Base-by-base conservation (phyloP, 2,113 vertebrate genomes). In the Bombycilla garrulus region DNA sequence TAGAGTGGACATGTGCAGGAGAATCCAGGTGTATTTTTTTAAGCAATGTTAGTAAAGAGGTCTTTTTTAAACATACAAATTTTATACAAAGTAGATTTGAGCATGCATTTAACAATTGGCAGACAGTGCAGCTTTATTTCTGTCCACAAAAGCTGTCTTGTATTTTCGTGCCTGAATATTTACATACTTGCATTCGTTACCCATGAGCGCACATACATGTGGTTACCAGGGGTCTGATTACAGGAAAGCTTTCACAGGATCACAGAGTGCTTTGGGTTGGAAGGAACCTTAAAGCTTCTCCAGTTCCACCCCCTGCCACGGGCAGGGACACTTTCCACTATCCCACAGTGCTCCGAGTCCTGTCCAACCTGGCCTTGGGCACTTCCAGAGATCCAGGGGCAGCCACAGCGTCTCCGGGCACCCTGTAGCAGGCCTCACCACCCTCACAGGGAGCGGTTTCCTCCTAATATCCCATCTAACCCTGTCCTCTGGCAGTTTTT, bases 401-500 rank as follows among this genome's bases (percentile, higher is more conserved):
- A 77, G 35, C 31, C 56, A 20, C 25, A 70, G 10, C 35, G 48
- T 4, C 56, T 54, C 40, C 69, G 54, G 21, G 17, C 8, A 40
- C 0, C 28, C 24, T 40, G 5, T 61, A n/a, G 17, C 69, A 24
- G 5, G 25, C 17, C 1, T 54, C 3, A 0, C 15, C 40, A 31
- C 29, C 4, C 17, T 67, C n/a, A 3, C 10, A 31, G 29, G 6
- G 21, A 26, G 11, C 11, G 54, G 31, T 62, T 62, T 48, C 7
- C 48, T 42, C 22, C 21, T 1, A 5, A 42, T 42, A 33, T 7
- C 7, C 7, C 15, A 11, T 9, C 26, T 6, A 17, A 2, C 16
- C 12, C 15, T 11, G 3, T 12, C 26, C 8, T 77, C 4, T 19
- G 3, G 1, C 25, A 69, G 3, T 42, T 1, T 1, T 2, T 0